Evolutionary conservation across 1,140 invertebrate species (phyloP).

Genomic region (Drosophila parvula): DNA sequence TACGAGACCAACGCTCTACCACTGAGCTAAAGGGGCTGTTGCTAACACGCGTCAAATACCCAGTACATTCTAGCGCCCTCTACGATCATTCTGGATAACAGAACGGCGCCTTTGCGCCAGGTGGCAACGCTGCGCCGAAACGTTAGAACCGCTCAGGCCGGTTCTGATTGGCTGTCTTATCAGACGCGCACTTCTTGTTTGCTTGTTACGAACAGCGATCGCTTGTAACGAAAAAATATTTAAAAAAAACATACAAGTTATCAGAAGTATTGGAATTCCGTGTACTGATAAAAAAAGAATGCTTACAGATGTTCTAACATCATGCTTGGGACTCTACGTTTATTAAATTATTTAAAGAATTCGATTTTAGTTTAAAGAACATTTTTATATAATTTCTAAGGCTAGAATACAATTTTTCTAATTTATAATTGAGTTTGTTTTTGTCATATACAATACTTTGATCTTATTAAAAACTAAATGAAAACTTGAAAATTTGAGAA

Average conservation of each 20-base stretch:
- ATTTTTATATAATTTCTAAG: too few species aligned
- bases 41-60: neutral
- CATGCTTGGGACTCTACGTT: too few species aligned
- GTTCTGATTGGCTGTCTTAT: constrained; percentile 12
- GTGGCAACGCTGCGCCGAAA: constrained; percentile 11
- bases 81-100: constrained; percentile 27
- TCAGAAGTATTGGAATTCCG: neutral
- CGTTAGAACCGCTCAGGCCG: neutral
- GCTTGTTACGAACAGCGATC: neutral
- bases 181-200: neutral
- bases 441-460: too few species aligned
- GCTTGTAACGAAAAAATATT: neutral
- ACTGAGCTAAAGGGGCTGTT: constrained; percentile 93
- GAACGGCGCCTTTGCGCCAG: neutral
- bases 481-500: too few species aligned
- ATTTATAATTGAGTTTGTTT: too few species aligned
- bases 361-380: too few species aligned
- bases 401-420: too few species aligned
- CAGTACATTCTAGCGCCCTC: constrained; percentile 4
- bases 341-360: neutral
- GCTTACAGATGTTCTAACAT: too few species aligned
- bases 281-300: neutral
- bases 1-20: constrained; percentile 97
- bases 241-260: neutral
- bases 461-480: too few species aligned